Evolutionary conservation across 1,140 invertebrate species (phyloP), one percentile per base, ranked within the genome.

Genomic region (Zaprionus tsacasi): DNA sequence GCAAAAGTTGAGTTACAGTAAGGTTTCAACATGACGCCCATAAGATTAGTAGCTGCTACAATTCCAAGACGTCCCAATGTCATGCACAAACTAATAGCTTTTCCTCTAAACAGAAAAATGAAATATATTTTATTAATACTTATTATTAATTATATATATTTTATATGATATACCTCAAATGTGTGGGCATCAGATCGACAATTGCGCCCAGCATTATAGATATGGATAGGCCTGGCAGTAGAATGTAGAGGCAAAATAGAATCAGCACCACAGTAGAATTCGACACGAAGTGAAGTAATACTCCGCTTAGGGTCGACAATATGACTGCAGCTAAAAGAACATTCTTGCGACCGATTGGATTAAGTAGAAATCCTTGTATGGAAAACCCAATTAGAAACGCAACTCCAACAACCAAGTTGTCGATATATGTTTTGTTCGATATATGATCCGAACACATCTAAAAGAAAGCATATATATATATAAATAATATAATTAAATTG

Each of bases 51-150:
- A 4, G 93, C 93, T 4, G 93, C 85, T 88, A 95, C 94, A 6
- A 94, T 94, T 3, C 94, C 94, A 3, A 94, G 86, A 15, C 94
- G 92, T 6, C 95, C 95, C 75, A 93, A 92, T 78, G 94, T 94
- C 92, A 95, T 93, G 7, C 93, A 92, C 55, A 95, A 75, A 48
- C 94, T 94, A 0, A 95, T 93, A 0, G 94, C 94, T 94, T 95
- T 95, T 1, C 93, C 94, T 68, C 94, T 95, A 71, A n/a, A 82
- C 75, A 70, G 36, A 43, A 50, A 8, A 8, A 3, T 5, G 1
- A 48, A 17, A 54, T 36, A 40, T 21, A 45, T n/a, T 17, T 21
- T 10, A 61, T 35, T 33, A n/a, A 61, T 27, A 67, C 11, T 6
- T 61, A 52, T 40, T 21, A 56, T 6, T 35, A 35, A 8, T 35